Base-by-base conservation (phyloP, 2,888 invertebrate species). In the Scrobipalpa atriplicella region DNA sequence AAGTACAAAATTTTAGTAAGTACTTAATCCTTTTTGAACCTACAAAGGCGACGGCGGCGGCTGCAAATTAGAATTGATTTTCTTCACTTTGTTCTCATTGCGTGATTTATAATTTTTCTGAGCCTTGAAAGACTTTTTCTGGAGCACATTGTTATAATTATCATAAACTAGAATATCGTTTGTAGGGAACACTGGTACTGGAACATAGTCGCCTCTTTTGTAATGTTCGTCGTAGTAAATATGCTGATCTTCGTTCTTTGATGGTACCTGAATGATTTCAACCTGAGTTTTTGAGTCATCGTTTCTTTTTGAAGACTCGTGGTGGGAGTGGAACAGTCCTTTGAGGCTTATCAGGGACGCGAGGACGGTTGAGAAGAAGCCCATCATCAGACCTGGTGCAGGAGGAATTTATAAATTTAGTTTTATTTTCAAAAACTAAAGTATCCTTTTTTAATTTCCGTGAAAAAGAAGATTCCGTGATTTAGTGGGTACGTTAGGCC, bases 261-360 rank as follows among this genome's bases (percentile, higher is more conserved):
- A 72, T 1, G 92, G 91, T 1, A 92, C 83, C 68, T 89, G 87
- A 18, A 90, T 86, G 56, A 92, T 87, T 69, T 90, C 88, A 39
- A 90, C 86, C 66, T 86, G 87, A 0, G 88, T 90, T 62, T 87
- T 87, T 0, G 83, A 76, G 64, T 90, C 86, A 56, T 91, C 89
- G 56, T 87, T 89, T 1, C 89, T 75, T 71, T 90, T 82, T 70
- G 86, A 81, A 71, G 84, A 85, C 66, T 47, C 75, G 67, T 84
- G 84, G 13, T 78, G 87, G 77, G 78, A 91, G 76, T 79, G 86
- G 21, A 90, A 88, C 82, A 94, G 85, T 38, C 93, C 94, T 70
- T 94, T 93, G 39, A 95, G 85, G 51, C 95, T 95, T 0, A 95
- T 86, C 3, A 95, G 93, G 0, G 95, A 94, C 0, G 95, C 94